Base-by-base conservation (phyloP, 2,888 invertebrate species). In the Lithophane ornitopus region DNA sequence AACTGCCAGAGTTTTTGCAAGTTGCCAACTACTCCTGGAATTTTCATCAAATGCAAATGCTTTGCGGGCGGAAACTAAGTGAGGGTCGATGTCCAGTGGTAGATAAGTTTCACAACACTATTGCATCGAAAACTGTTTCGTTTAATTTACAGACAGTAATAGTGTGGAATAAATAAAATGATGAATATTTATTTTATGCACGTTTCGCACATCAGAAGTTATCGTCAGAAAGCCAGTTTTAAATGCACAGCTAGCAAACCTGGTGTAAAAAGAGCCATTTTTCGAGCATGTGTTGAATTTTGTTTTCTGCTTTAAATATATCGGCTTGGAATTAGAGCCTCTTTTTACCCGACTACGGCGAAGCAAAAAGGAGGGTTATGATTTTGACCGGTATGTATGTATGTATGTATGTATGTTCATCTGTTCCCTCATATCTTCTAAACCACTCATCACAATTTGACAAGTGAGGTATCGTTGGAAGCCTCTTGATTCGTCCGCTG, bases 41-140 rank as follows among this genome's bases (percentile, higher is more conserved):
- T 86, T 89, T 90, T 87, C 88, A 89, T 88, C 85, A 89, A 87
- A 88, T 89, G 89, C 85, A 89, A 90, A 89, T 90, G 89, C 88
- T 89, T 71, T 87, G 69, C 41, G 65, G 63, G 69, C 58, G 78
- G 62, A 82, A 82, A 76, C 84, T 86, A 68, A 69, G 61, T 74
- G 75, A 82, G 34, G 76, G 16, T 58, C 7, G 9, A 19, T 56
- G 34, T 77, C 72, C 82, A 82, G 62, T 41, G 44, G 3, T 8
- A 41, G 75, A 80, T 76, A 39, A 62, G 65, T 72, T 59, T 54
- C 11, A 26, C 49, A 39, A 28, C 22, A 41, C 54, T 22, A 44
- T 22, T 46, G 22, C 2, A 4, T 11, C 3, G 3, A 2, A n/a
- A 52, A n/a, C 6, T 34, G 28, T 34, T 16, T 7, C 2, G 4